Evolutionary conservation across 2,797 vertebrate genomes (phyloP), one percentile per base, ranked within the genome.

Genomic region (Ispidina lecontei): DNA sequence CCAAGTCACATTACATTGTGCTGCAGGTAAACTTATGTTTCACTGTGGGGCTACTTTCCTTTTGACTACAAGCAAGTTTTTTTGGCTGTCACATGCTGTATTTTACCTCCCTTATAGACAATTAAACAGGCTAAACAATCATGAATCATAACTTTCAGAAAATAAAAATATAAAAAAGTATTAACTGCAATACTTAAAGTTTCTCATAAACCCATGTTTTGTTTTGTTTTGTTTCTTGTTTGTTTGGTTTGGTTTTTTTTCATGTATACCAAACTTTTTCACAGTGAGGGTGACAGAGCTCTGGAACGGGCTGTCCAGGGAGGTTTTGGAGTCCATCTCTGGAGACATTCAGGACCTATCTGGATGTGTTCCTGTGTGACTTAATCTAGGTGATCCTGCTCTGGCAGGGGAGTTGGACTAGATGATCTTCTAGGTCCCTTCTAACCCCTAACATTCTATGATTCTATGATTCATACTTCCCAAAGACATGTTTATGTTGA

Each of bases 241-340:
- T 37, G 37, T 37, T 37, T 37, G 37, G n/a, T 5, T 37, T 37
- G 9, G 0, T 1, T 3, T 11, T 35, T 41, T 39, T 72, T 26
- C 10, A 22, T 51, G 7, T 46, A 4, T 41, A 46, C 6, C 5
- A 13, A 37, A 37, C 37, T 37, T 37, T 37, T 37, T 37, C 37
- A 37, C 37, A 37, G 37, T 37, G 37, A 37, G 37, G 37, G 37
- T 37, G 37, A 37, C 37, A 37, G 37, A 37, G 12, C 37, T 13
- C 37, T 37, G 37, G 37, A 37, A 37, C 5, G 12, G 37, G 13
- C 37, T 37, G 37, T 13, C 12, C 37, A 37, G 12, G 37, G 37
- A 37, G 5, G 12, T 14, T 37, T 13, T 37, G 37, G 12, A 37
- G 37, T 37, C 37, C 37, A 37, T 37, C 37, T 37, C 37, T 37